Evolutionary conservation across 1,140 invertebrate genomes (phyloP).

Genomic region (Brachionus paranguensis): DNA sequence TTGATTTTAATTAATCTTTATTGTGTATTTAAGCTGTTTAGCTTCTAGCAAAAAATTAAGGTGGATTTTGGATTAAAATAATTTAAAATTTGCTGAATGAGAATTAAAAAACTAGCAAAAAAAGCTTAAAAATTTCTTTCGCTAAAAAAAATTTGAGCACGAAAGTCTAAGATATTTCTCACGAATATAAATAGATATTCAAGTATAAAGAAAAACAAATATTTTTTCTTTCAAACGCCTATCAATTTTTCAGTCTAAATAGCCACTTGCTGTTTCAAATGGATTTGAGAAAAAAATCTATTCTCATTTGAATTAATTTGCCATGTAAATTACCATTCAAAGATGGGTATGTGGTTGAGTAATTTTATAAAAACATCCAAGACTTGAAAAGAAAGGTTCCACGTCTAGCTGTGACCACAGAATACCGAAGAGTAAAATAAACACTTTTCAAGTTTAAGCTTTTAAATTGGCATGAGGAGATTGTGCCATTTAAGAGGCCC

Average conservation of each 20-base stretch:
- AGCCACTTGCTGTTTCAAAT: not conserved
- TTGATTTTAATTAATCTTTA: not conserved
- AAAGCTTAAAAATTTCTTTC: not conserved
- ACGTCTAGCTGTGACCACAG: constrained; percentile 1
- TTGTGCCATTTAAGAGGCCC: not conserved
- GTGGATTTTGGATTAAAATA: not conserved
- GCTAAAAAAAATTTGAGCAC: not conserved
- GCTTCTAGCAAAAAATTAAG: not conserved
- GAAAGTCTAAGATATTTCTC: not conserved
- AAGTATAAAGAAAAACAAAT: not conserved
- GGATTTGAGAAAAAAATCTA: not conserved
- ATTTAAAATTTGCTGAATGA: not conserved
- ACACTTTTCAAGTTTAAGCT: not conserved
- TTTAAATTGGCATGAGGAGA: not conserved
- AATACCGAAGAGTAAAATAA: constrained; percentile 24
- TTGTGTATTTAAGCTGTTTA: not conserved
- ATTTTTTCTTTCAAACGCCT: not conserved
- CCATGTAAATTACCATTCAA: not conserved
- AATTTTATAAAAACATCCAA: not conserved
- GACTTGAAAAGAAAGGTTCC: not conserved
- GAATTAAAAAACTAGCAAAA: not conserved
- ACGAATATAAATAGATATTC: constrained; percentile 8
- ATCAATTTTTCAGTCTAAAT: not conserved
- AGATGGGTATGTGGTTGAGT: not conserved
- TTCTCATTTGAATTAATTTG: constrained; percentile 15